Base-by-base conservation (phyloP, 2,113 vertebrate genomes). In the Gallinago media region DNA sequence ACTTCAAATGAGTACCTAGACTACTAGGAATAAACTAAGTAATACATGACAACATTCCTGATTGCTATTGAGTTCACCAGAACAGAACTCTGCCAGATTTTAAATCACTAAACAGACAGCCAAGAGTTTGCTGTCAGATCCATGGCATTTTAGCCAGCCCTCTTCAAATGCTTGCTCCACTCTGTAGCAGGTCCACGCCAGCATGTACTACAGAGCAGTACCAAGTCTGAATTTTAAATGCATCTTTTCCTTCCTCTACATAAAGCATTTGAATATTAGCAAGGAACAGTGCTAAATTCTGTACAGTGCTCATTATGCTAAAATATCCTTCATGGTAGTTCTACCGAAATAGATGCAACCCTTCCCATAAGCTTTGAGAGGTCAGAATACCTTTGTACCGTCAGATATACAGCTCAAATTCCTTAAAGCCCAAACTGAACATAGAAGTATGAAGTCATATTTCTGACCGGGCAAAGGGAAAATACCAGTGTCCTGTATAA, bases 201-300 rank as follows among this genome's bases (percentile, higher is more conserved):
- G 59, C 47, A 67, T 0, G 6, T 9, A n/a, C 15, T 15, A 44
- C 0, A 2, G 11, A 44, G 11, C 2, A 4, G 2, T 22, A 79
- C 4, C 19, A 61, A 40, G 8, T 34, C 42, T 29, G 47, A 38
- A 71, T 54, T 59, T 50, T 29, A 71, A 65, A 54, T 9, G 11
- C n/a, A n/a, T 26, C 40, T 83, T 47, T 19, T 61, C 16, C 10
- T 76, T 34, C 15, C 21, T 27, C n/a, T 40, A 47, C 22, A 54
- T 46, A 20, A 61, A 47, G 18, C 14, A 52, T 52, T 72, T 65
- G 63, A 58, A 91, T 91, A 61, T 50, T 2, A 89, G 54, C 44
- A 29, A 70, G 66, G 58, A 52, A 82, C 55, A 6, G 12, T 9
- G 15, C 36, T 78, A 29, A 25, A 61, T 23, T 88, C 52, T 67